Conservation (phyloP, 2,888 invertebrate genomes). For the Dryomyza anilis region DNA sequence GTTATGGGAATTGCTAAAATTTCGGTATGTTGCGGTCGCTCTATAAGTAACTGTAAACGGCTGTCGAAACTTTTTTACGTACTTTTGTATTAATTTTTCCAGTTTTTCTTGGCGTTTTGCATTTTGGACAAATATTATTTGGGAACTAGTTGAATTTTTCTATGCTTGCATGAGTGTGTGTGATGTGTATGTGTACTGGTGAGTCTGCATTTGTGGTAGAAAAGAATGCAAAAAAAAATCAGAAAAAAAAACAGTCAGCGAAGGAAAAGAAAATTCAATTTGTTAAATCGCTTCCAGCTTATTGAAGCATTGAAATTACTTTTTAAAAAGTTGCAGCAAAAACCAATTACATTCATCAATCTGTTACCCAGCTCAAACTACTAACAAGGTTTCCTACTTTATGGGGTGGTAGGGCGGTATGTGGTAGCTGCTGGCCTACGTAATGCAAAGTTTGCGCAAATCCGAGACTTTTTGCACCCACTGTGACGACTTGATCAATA, state of each 20-base stretch:
- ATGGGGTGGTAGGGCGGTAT: too few relatives aligned
- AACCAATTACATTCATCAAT: constrained; percentile 23
- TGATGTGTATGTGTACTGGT: not conserved
- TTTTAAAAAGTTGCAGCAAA: constrained; percentile 14
- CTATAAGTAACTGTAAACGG: not conserved
- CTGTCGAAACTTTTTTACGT: not conserved
- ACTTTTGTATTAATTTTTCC: constrained; percentile 21
- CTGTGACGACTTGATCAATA: too few relatives aligned
- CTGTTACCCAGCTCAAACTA: constrained; percentile 4
- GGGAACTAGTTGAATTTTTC: not conserved
- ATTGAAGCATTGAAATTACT: constrained; percentile 26
- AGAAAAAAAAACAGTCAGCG: not conserved
- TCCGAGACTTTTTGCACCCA: not conserved
- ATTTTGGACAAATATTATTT: constrained; percentile 10
- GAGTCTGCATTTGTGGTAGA: not conserved
- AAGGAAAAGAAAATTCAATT: constrained; percentile 10
- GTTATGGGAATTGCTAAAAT: not conserved
- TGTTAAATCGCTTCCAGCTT: constrained; percentile 19
- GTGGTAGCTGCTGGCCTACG: too few relatives aligned
- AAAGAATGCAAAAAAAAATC: not conserved
- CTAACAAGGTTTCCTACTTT: too few relatives aligned
- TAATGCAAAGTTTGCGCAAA: not conserved
- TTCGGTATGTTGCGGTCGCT: not conserved
- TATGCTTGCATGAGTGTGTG: not conserved
- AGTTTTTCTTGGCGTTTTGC: not conserved